A percentile compares a stretch with the other conserved stretches of the same genome.
Conservation (phyloP, 1,140 invertebrate species). For the Aricia agestis region DNA sequence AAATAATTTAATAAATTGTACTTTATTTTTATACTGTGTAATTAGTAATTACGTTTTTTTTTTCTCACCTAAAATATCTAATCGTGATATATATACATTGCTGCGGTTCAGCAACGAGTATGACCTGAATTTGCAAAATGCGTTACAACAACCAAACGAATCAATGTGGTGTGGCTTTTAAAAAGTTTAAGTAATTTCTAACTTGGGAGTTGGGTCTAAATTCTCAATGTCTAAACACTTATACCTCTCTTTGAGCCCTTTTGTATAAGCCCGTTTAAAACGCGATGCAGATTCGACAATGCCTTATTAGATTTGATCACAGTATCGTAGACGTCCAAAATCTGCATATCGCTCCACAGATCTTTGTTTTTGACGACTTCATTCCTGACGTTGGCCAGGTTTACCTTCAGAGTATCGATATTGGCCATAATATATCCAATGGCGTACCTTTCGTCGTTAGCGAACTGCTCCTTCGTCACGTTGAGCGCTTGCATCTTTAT, state of each 20-base stretch:
- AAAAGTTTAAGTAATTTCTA: no score
- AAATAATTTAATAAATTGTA: no score
- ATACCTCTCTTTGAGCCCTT: neutral
- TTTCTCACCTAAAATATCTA: no score
- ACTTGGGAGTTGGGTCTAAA: no score
- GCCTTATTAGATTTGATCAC: slow-evolving; percentile 36
- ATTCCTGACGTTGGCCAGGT: slow-evolving; percentile 37
- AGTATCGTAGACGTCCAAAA: slow-evolving; percentile 44
- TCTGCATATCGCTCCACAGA: slow-evolving; percentile 36
- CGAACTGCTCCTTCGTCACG: slow-evolving; percentile 30
- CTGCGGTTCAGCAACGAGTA: no score
- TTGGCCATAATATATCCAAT: slow-evolving; percentile 45
- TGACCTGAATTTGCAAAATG: no score
- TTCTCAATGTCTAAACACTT: no score
- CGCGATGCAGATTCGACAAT: slow-evolving; percentile 28
- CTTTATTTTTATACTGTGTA: no score
- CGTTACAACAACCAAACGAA: no score
- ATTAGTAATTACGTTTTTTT: no score
- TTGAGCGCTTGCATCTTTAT: slow-evolving; percentile 36
- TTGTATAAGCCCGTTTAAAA: slow-evolving; percentile 18
- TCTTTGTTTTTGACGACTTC: slow-evolving; percentile 33
- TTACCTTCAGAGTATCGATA: slow-evolving; percentile 39
- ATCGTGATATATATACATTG: no score
- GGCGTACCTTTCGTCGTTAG: slow-evolving; percentile 31
- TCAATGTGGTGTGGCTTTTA: no score